Base-by-base conservation (phyloP, 2,888 invertebrate species). In the Thelaira solivaga region DNA sequence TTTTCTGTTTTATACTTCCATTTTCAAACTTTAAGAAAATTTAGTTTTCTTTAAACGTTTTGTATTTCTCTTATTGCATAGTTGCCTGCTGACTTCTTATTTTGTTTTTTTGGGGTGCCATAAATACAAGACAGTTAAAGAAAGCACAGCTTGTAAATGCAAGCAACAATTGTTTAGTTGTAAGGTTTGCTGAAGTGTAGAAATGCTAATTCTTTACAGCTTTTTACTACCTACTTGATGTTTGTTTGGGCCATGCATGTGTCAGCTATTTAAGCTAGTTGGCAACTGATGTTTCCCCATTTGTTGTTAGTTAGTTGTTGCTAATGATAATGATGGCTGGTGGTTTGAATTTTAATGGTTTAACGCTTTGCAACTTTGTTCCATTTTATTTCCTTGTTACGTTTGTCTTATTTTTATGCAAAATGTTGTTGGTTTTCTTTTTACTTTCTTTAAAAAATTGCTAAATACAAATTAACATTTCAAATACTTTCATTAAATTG, bases 131-230 rank as follows among this genome's bases (percentile, higher is more conserved):
- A n/a, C n/a, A n/a, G n/a, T n/a, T n/a, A n/a, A n/a, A n/a, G n/a
- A n/a, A n/a, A n/a, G n/a, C n/a, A n/a, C n/a, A n/a, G n/a, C n/a
- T n/a, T n/a, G n/a, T n/a, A n/a, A n/a, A n/a, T n/a, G n/a, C 78
- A 78, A 74, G 78, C 78, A 78, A 78, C 74, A 78, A 74, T 78
- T 78, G 74, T 16, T 71, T 61, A 55, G 47, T 61, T n/a, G n/a
- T n/a, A n/a, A 34, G 55, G 62, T 71, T 47, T 49, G 64, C 64
- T 61, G 11, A 53, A 57, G 53, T 74, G 78, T 41, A 65, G 69
- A 74, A 71, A 78, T 78, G 74, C 74, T 78, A 78, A 78, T 78
- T 74, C 61, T 65, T 74, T 65, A 47, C 55, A 65, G 49, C 49
- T 47, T 64, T 77, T 77, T 67, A 57, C 67, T 67, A 34, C 36